Conservation (phyloP, 2,797 vertebrate genomes). For the Hafferia zeledoni region DNA sequence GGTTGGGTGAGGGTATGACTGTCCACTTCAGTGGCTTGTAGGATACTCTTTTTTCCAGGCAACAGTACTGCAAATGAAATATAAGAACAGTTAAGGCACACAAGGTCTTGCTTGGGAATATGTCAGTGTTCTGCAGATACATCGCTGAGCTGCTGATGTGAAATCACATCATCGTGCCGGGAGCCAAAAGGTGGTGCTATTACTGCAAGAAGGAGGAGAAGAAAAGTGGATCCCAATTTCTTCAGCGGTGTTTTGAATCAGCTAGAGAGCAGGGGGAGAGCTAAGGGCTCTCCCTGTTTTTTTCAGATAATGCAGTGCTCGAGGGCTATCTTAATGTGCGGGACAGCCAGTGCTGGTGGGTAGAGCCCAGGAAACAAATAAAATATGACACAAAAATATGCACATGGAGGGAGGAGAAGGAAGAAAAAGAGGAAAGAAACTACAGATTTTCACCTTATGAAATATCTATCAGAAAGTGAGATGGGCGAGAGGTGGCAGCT, state of each 20-base stretch:
- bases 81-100: background rate
- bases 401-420: background rate
- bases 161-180: background rate
- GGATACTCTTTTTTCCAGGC: background rate
- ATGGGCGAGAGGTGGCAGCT: background rate
- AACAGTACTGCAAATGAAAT: background rate
- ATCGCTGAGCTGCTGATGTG: rapidly evolving
- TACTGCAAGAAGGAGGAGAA: background rate
- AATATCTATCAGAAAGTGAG: background rate
- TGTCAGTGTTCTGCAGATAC: rapidly evolving
- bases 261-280: background rate
- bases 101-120: background rate
- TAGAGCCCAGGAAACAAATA: background rate
- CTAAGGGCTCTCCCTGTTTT: background rate
- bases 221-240: rapidly evolving
- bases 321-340: background rate
- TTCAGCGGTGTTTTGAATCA: background rate
- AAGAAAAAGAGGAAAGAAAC: background rate
- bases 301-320: rapidly evolving
- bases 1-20: background rate
- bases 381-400: background rate
- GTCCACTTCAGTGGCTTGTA: background rate
- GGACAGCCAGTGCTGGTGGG: background rate
- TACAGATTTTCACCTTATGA: background rate
- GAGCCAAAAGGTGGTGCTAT: constrained; percentile 65